Base-by-base conservation (phyloP, 2,888 invertebrate species). In the Archips crataeganus region DNA sequence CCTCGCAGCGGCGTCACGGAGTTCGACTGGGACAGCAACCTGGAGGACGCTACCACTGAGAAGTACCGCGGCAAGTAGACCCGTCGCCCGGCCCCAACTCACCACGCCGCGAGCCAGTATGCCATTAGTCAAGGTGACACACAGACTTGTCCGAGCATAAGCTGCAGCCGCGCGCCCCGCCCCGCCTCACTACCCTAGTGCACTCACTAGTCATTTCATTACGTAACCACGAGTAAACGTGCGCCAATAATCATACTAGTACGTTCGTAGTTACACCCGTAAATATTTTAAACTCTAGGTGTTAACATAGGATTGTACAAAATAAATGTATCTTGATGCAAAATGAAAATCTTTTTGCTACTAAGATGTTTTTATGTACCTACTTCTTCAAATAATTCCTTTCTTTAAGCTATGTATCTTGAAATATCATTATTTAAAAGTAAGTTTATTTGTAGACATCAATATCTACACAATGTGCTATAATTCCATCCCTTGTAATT, bases 21-120 rank as follows among this genome's bases (percentile, higher is more conserved):
- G 87, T 98, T 98, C 91, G 98, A 98, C 90, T 98, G 98, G 98
- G 97, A 97, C 89, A 97, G 97, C 90, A 96, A 97, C 83, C 95
- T 97, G 75, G 97, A 97, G 82, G 97, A 97, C 85, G 96, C 96
- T 70, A 94, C 95, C 78, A 94, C 94, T 49, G 94, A 94, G 78
- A 93, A 91, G 80, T 86, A 91, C 76, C 83, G 90, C 83, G 93
- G 93, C 57, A 57, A 57, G 57, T 57, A 57, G 57, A 49, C 49
- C 23, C 23, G 57, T 32, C 57, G 32, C 3, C 49, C 42, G 45
- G 93, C 90, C 39, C 6, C 39, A 39, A 6, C 39, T 39, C 5
- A 39, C 39, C 39, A 92, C 90, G 83, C 64, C 62, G 13, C 34
- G 10, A 11, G 64, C 64, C 34, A 10, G 45, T 34, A 23, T 8